Evolutionary conservation across 2,113 vertebrate species (phyloP).

Genomic region (Psittacula cyanocephala): DNA sequence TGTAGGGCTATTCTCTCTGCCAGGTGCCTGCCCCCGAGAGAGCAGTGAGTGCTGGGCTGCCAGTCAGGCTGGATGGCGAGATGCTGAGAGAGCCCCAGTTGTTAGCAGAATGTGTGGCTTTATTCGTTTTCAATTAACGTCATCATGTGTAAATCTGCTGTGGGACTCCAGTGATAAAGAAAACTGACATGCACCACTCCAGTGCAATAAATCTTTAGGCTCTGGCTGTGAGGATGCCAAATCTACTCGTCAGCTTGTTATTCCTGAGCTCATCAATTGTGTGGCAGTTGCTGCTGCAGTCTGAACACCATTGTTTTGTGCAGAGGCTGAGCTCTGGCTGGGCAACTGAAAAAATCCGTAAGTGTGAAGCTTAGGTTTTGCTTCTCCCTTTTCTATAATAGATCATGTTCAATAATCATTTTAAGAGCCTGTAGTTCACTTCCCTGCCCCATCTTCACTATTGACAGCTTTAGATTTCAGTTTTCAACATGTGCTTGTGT

Average conservation of each 20-base stretch:
- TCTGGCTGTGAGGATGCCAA: conserved; percentile 15
- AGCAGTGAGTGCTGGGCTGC: background rate
- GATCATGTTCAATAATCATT: background rate
- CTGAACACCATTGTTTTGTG: background rate
- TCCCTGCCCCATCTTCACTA: background rate
- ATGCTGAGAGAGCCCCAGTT: background rate
- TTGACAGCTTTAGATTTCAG: background rate
- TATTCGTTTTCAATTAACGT: conserved; percentile 5
- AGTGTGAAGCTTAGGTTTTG: background rate
- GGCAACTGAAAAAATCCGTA: background rate
- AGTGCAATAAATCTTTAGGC: background rate
- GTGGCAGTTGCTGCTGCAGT: background rate
- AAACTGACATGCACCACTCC: background rate
- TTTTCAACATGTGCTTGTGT: rapidly evolving
- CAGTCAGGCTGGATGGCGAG: background rate
- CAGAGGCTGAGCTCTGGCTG: background rate
- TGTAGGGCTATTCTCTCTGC: background rate
- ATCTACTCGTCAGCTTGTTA: background rate
- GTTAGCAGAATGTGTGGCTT: conserved; percentile 15
- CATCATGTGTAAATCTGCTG: background rate
- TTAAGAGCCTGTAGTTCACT: background rate
- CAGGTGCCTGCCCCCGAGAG: background rate
- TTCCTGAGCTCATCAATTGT: background rate
- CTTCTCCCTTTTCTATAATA: background rate
- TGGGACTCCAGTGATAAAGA: conserved; percentile 2